Percentiles rank a stretch among this genome's conserved stretches.
Conservation (phyloP, 1,140 invertebrate genomes). For the Globodera ellingtonae region DNA sequence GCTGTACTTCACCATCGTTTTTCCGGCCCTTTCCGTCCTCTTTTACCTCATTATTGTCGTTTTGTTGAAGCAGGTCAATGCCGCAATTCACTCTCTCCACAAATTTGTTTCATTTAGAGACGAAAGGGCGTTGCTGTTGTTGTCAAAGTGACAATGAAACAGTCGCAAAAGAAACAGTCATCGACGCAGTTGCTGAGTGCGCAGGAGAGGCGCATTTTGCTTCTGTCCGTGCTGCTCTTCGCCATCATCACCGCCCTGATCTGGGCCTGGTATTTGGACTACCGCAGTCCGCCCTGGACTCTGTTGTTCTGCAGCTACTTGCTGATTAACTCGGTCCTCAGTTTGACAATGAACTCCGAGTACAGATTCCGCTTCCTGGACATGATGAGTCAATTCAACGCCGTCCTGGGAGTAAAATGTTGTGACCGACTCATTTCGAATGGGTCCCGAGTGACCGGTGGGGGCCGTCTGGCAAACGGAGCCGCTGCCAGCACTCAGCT, state of each 20-base stretch:
- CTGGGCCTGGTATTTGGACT: constrained; percentile 25
- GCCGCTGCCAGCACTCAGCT: too few relatives aligned
- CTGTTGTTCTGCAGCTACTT: constrained; percentile 22
- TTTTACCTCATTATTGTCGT: constrained; percentile 17
- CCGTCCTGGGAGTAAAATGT: not conserved
- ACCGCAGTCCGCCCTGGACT: constrained; percentile 21
- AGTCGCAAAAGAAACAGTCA: not conserved
- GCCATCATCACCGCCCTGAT: constrained; percentile 27
- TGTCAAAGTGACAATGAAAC: not conserved
- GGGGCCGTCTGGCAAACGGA: too few relatives aligned
- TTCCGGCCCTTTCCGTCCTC: constrained; percentile 8
- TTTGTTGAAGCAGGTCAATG: constrained; percentile 13
- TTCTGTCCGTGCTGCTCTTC: constrained; percentile 24
- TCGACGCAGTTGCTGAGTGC: not conserved
- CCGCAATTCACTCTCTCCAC: not conserved
- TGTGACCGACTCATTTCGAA: too few relatives aligned
- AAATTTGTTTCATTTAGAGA: constrained; percentile 5
- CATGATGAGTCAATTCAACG: not conserved
- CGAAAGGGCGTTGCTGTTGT: not conserved
- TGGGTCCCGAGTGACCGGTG: too few relatives aligned
- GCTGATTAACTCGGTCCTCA: constrained; percentile 16
- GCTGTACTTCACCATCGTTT: constrained; percentile 27
- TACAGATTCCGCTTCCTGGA: constrained; percentile 13
- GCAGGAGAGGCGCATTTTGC: constrained; percentile 22
- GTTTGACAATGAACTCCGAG: constrained; percentile 26